phyloP scores from a whole-genome alignment of 2,797 vertebrate genomes.

The Microctenopoma stevenorrisi region DNA sequence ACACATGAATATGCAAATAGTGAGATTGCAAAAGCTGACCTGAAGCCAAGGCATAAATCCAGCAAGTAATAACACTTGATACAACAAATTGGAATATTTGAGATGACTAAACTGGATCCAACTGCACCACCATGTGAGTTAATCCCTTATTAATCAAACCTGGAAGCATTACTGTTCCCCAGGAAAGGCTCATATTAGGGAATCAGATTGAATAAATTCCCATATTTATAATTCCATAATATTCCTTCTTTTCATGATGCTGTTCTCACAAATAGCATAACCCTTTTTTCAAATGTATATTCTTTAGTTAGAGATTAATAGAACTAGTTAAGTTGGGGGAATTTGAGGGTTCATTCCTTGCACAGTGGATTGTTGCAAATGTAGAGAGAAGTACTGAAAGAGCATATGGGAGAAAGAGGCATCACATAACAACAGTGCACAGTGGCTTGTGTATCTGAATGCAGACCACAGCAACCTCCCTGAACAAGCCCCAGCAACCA shows the following conservation, averaged over 20 bases:
- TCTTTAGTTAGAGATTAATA: background rate
- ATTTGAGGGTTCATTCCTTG: background rate
- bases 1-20: slow-evolving; percentile 56
- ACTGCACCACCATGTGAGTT: slow-evolving; percentile 27
- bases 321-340: background rate
- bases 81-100: slow-evolving; percentile 57
- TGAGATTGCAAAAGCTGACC: slow-evolving; percentile 51
- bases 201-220: slow-evolving; percentile 14
- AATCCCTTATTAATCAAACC: slow-evolving; percentile 57
- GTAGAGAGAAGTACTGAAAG: too few species aligned
- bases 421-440: too few species aligned
- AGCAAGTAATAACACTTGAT: slow-evolving; percentile 51
- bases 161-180: slow-evolving; percentile 21
- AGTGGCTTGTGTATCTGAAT: too few species aligned
- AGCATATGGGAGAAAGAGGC: too few species aligned
- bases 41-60: slow-evolving; percentile 52
- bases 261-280: slow-evolving; percentile 4
- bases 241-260: slow-evolving; percentile 1
- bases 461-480: too few species aligned
- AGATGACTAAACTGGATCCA: slow-evolving; percentile 54
- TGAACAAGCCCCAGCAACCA: too few species aligned
- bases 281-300: background rate
- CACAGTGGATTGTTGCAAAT: background rate
- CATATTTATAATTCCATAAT: background rate
- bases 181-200: slow-evolving; percentile 8